Percentiles rank a stretch among this genome's conserved stretches.
Conservation (phyloP, 2,888 invertebrate species). For the Diachrysia chrysitis region DNA sequence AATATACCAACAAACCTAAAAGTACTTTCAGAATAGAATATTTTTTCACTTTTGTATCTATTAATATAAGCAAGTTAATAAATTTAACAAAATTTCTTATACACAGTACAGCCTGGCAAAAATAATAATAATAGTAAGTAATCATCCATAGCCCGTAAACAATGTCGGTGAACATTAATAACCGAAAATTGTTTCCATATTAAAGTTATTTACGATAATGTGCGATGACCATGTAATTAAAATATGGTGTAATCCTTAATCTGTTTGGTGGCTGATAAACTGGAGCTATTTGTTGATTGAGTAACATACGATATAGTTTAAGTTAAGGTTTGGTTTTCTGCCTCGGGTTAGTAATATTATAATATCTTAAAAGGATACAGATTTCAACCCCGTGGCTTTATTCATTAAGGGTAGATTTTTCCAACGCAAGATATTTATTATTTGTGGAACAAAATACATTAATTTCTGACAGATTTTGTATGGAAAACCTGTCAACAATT, state of each 20-base stretch:
- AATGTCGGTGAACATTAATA: constrained; percentile 49
- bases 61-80: no score
- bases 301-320: constrained; percentile 20
- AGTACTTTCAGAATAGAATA: neutral
- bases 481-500: no score
- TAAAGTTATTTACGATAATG: constrained; percentile 53
- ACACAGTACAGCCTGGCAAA: neutral
- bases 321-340: constrained; percentile 3
- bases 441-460: no score
- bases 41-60: no score
- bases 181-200: constrained; percentile 43
- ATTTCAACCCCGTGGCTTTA: no score
- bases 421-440: no score
- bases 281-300: constrained; percentile 48
- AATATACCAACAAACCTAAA: neutral
- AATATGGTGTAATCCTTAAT: constrained; percentile 51
- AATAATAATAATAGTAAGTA: constrained; percentile 17
- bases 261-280: constrained; percentile 46
- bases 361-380: no score
- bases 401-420: no score
- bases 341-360: neutral
- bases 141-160: constrained; percentile 41
- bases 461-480: no score
- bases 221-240: constrained; percentile 52
- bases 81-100: no score